Conservation (phyloP, 2,113 vertebrate genomes). For the Gymnorhina tibicen region DNA sequence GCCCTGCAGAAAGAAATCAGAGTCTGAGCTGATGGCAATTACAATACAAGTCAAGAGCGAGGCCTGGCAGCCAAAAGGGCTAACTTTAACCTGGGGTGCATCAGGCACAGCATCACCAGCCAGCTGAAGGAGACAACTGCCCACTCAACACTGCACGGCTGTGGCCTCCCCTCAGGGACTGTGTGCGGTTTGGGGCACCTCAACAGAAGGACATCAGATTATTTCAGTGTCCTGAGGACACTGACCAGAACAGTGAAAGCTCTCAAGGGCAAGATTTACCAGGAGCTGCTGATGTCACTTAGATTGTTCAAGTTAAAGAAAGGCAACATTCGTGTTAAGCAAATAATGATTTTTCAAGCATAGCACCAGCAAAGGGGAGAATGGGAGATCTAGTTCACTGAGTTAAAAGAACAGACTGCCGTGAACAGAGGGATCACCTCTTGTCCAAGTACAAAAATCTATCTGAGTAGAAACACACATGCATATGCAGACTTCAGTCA, state of each 20-base stretch:
- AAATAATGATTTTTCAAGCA: neutral
- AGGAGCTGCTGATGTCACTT: neutral
- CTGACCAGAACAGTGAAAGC: accelerated
- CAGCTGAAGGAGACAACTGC: neutral
- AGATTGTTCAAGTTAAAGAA: neutral
- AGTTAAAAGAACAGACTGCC: neutral
- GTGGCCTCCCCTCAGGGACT: neutral
- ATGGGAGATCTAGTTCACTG: neutral
- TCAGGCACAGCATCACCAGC: neutral
- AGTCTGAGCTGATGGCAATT: neutral
- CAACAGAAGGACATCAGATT: neutral
- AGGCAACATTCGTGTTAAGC: neutral
- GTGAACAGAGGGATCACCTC: neutral
- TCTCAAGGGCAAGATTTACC: neutral
- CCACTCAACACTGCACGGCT: neutral
- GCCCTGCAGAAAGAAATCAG: neutral
- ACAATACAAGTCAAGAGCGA: neutral
- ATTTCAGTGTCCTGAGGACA: neutral
- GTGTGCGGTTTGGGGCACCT: no score
- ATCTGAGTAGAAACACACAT: neutral
- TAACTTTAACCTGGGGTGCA: neutral
- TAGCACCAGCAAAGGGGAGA: neutral
- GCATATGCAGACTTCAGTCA: neutral
- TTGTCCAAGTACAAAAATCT: neutral
- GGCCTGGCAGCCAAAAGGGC: neutral